Evolutionary conservation across 1,140 invertebrate genomes (phyloP).

Genomic region (Dendrolimus kikuchii): DNA sequence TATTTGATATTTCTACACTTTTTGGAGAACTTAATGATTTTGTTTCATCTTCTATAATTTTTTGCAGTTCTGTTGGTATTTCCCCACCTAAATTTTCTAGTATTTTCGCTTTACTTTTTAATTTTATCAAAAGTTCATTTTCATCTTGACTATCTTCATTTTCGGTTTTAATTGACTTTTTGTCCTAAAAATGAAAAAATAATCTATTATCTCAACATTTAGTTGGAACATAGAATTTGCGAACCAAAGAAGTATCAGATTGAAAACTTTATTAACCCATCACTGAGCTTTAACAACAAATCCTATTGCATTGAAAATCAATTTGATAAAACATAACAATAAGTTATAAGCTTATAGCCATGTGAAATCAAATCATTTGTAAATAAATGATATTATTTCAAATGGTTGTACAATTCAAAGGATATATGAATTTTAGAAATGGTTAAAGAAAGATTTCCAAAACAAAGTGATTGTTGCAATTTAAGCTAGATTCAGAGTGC

Average conservation of each 20-base stretch:
- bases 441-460: constrained; percentile 5
- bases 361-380: constrained; percentile 7
- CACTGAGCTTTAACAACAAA: constrained; percentile 34
- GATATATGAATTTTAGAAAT: background rate
- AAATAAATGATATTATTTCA: constrained; percentile 16
- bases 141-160: constrained; percentile 54
- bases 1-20: constrained; percentile 25
- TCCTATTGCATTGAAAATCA: constrained; percentile 23
- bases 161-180: constrained; percentile 22
- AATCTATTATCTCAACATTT: too few species aligned
- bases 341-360: background rate
- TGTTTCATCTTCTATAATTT: constrained; percentile 47
- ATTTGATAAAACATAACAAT: background rate
- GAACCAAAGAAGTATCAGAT: constrained; percentile 24
- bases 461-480: constrained; percentile 1
- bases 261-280: constrained; percentile 45
- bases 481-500: constrained; percentile 19
- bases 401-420: constrained; percentile 10
- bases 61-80: constrained; percentile 46
- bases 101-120: constrained; percentile 59
- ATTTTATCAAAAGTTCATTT: constrained; percentile 33
- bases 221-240: too few species aligned
- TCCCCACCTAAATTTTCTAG: constrained; percentile 59
- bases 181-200: constrained; percentile 13
- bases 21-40: constrained; percentile 23